Evolutionary conservation across 2,888 invertebrate species (phyloP).

Genomic region (Ceriagrion tenellum): DNA sequence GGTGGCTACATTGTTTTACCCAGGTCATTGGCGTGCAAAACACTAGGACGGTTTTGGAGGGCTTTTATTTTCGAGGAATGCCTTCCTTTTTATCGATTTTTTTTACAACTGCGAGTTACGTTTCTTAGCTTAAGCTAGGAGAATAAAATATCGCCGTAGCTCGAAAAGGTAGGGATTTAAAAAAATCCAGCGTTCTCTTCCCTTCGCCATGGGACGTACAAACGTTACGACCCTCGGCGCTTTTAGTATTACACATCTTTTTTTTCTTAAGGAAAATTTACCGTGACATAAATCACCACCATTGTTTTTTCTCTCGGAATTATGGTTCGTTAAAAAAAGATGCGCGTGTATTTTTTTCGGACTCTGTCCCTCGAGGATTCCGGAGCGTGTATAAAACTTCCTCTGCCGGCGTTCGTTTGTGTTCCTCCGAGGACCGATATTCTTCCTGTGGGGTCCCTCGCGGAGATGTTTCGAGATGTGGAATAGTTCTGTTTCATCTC

Average conservation of each 20-base stretch:
- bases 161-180: not conserved
- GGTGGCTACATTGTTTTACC: not conserved
- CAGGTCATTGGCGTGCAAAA: not conserved
- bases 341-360: not conserved
- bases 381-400: not conserved
- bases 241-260: not conserved
- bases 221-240: not conserved
- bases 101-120: not conserved
- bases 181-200: not conserved
- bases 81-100: not conserved
- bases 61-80: not conserved
- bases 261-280: slow-evolving; percentile 16
- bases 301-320: slow-evolving; percentile 12
- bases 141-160: not conserved
- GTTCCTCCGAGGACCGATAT: slow-evolving; percentile 28
- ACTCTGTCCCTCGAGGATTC: not conserved
- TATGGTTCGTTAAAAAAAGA: slow-evolving; percentile 30
- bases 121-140: not conserved
- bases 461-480: not conserved
- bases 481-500: not conserved
- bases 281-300: slow-evolving; percentile 16
- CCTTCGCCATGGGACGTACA: not conserved
- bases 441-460: not conserved
- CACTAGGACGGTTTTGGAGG: not conserved
- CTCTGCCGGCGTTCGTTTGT: not conserved